These are phyloP conservation scores for Nomada fabriciana DNA, from an alignment of 2,888 invertebrate species.

Conservation along the genomic window DNA sequence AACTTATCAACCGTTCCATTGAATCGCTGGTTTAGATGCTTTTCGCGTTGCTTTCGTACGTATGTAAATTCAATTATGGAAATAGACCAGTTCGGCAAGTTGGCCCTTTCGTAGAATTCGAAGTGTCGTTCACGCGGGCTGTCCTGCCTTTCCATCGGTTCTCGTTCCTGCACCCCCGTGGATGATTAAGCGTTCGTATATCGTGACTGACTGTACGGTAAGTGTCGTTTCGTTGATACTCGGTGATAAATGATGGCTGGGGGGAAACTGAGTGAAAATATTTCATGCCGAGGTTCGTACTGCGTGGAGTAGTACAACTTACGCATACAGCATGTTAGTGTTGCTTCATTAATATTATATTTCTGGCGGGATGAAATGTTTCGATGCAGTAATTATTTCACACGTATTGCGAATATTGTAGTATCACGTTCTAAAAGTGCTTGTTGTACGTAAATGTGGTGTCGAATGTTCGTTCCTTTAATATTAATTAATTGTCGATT, in stretches of 20 bases:
- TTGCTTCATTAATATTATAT: not conserved
- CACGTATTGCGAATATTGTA: no score
- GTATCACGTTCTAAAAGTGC: no score
- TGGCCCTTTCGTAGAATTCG: slow-evolving; percentile 16
- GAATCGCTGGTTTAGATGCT: slow-evolving; percentile 24
- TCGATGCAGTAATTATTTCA: no score
- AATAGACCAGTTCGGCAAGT: slow-evolving; percentile 53
- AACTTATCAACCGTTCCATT: slow-evolving; percentile 18
- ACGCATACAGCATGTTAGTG: not conserved
- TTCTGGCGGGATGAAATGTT: no score
- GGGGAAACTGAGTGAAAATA: slow-evolving; percentile 4
- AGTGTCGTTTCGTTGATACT: not conserved
- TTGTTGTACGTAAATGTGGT: no score
- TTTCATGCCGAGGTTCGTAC: not conserved
- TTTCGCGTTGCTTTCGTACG: slow-evolving; percentile 20
- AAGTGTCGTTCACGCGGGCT: not conserved
- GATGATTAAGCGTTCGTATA: slow-evolving; percentile 34
- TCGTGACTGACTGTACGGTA: slow-evolving; percentile 5
- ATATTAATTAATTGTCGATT: no score
- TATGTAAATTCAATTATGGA: slow-evolving; percentile 67
- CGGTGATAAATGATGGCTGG: slow-evolving; percentile 15
- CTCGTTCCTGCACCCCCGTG: slow-evolving; percentile 1
- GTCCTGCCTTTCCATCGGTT: not conserved
- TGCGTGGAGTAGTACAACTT: not conserved
- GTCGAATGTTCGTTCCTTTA: no score